Percentiles rank a stretch among this genome's conserved stretches.
Conservation (phyloP, 2,113 vertebrate genomes). For the Callopanchax toddi region DNA sequence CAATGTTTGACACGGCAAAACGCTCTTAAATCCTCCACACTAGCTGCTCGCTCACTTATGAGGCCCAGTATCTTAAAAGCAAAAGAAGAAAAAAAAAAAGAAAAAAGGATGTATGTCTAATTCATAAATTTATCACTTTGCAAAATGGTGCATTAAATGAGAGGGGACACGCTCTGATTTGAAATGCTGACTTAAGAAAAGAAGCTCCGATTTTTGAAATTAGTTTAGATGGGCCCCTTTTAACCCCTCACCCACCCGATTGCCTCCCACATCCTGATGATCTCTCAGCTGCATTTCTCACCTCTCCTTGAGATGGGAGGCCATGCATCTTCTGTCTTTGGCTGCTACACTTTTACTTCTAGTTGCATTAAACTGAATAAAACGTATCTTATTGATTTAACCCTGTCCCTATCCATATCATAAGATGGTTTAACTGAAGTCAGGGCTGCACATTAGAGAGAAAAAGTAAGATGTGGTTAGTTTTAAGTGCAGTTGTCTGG, state of each 20-base stretch:
- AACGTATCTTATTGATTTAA: too few species aligned
- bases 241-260: slow-evolving; percentile 68
- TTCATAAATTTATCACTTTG: slow-evolving; percentile 85
- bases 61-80: slow-evolving; percentile 81
- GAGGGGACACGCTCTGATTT: slow-evolving; percentile 82
- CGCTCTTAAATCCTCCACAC: slow-evolving; percentile 82
- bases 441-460: slow-evolving; percentile 58
- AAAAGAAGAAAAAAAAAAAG: slow-evolving; percentile 60
- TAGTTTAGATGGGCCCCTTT: slow-evolving; percentile 78
- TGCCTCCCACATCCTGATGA: slow-evolving; percentile 69
- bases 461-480: slow-evolving; percentile 33
- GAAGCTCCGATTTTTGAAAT: slow-evolving; percentile 80
- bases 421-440: slow-evolving; percentile 73
- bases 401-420: too few species aligned
- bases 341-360: slow-evolving; percentile 37
- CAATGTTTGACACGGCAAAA: slow-evolving; percentile 85
- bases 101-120: slow-evolving; percentile 83
- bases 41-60: slow-evolving; percentile 72
- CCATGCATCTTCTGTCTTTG: slow-evolving; percentile 48
- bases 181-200: slow-evolving; percentile 87
- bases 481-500: slow-evolving; percentile 53
- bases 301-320: slow-evolving; percentile 34
- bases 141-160: slow-evolving; percentile 85
- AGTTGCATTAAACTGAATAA: too few species aligned
- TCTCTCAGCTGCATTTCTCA: slow-evolving; percentile 61